phyloP scores from a whole-genome alignment of 2,113 vertebrate species.

The Herpailurus yagouaroundi region DNA sequence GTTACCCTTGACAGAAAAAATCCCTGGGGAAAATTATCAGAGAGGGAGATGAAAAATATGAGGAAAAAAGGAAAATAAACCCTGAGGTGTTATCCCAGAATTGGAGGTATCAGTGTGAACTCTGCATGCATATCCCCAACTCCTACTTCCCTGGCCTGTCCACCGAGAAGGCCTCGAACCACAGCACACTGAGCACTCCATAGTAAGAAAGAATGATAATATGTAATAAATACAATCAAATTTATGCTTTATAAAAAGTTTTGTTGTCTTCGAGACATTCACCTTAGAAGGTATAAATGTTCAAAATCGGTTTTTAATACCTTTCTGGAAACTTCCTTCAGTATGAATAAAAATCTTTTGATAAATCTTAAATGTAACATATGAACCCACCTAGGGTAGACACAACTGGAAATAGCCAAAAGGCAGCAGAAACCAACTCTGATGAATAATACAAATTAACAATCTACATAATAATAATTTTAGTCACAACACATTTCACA shows the following conservation, averaged over 20 bases:
- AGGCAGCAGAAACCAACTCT: slow-evolving; percentile 15
- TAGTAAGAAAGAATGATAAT: neutral
- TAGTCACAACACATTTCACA: slow-evolving; percentile 1
- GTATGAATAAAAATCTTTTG: neutral
- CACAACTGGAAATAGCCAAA: neutral
- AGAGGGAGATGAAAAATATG: neutral
- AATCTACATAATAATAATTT: neutral
- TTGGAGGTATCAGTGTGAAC: neutral
- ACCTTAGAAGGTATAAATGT: neutral
- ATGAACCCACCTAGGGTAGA: neutral
- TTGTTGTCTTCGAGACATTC: neutral
- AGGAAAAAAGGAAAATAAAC: neutral
- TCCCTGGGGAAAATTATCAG: neutral
- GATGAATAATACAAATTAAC: neutral
- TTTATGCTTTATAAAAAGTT: neutral
- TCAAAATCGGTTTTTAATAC: neutral
- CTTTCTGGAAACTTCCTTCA: neutral
- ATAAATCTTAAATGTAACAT: neutral
- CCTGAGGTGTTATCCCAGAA: neutral
- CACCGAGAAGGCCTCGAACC: neutral
- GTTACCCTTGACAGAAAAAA: neutral
- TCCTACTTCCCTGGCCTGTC: neutral
- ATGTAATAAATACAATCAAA: neutral
- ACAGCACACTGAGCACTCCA: neutral
- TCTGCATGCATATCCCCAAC: neutral